Percentiles rank a stretch among this genome's conserved stretches.
These are phyloP conservation scores for Phaethornis superciliosus DNA, from an alignment of 2,113 vertebrate species.

Conservation along the genomic window DNA sequence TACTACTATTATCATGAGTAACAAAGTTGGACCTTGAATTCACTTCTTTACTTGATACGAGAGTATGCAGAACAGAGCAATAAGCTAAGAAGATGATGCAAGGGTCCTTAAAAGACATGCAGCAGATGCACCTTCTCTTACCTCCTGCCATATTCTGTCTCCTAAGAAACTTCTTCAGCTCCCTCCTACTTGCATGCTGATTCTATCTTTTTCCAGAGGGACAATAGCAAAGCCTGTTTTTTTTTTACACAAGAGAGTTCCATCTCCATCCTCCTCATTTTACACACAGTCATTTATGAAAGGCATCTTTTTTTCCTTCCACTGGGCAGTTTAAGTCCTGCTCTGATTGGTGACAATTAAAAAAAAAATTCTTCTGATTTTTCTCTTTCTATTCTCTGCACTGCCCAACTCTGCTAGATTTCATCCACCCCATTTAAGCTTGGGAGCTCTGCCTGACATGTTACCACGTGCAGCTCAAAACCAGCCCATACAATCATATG, in stretches of 20 bases:
- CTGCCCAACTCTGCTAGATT: not conserved
- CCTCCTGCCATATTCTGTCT: not conserved
- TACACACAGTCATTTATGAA: not conserved
- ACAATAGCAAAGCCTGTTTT: not conserved
- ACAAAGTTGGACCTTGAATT: not conserved
- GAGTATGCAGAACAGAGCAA: not conserved
- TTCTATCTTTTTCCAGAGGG: not conserved
- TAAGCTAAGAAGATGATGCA: not conserved
- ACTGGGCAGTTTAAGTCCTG: not conserved
- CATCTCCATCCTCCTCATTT: not conserved
- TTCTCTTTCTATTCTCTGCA: not conserved
- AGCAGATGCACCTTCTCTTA: not conserved
- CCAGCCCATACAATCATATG: not conserved
- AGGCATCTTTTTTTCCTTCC: rapidly evolving
- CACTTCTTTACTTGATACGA: not conserved
- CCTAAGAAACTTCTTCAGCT: not conserved
- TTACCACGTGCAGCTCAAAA: not conserved
- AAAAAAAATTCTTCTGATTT: not conserved
- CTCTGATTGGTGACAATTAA: not conserved
- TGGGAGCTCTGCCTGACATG: not conserved
- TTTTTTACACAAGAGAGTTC: not conserved
- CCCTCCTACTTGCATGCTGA: not conserved
- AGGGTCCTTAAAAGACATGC: not conserved
- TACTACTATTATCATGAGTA: not conserved
- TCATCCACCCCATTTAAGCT: not conserved